Evolutionary conservation across 2,113 vertebrate genomes (phyloP), one percentile per base, ranked within the genome.

Genomic region (Oryzias javanicus): DNA sequence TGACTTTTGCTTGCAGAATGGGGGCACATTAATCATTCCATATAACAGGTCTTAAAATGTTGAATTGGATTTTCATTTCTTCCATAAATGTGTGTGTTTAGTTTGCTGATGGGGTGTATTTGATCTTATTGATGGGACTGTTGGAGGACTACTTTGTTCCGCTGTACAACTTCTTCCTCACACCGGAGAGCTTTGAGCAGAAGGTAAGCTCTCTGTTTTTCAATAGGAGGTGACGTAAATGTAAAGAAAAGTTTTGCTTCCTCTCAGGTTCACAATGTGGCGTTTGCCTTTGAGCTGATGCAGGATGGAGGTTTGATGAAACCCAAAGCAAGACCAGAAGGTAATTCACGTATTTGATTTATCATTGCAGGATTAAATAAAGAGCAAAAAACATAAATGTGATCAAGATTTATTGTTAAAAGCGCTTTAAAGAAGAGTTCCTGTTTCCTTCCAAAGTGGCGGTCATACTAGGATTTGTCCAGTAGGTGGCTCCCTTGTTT

Each of bases 101-200:
- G 97, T 99, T 99, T 91, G 96, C 97, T 88, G 96, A 98, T 57
- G 97, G 97, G 0, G 97, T 99, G 25, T 98, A 99, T 82, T 88
- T 99, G 72, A 93, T 99, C 22, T 86, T 99, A 59, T 86, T 99
- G 71, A 97, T 97, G 94, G 97, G 97, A 18, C 90, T 99, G 16
- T 90, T 99, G 18, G 96, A 98, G 51, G 92, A 92, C 79, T 98
- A 98, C 76, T 99, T 99, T 48, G 94, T 99, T 17, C 97, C 97
- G 3, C 91, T 99, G 20, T 94, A 97, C 84, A 92, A 94, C 88
- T 99, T 99, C 89, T 93, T 94, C 74, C 92, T 99, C 75, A 99
- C 97, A 0, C 97, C 97, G 0, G 96, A 98, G 82, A 94, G 82
- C 88, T 98, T 97, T 45, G 96, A 98, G 59, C 97, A 99, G 83